A percentile compares a stretch with the other conserved stretches of the same genome.
Conservation (phyloP, 2,797 vertebrate genomes). For the Sebastolobus altivelis region DNA sequence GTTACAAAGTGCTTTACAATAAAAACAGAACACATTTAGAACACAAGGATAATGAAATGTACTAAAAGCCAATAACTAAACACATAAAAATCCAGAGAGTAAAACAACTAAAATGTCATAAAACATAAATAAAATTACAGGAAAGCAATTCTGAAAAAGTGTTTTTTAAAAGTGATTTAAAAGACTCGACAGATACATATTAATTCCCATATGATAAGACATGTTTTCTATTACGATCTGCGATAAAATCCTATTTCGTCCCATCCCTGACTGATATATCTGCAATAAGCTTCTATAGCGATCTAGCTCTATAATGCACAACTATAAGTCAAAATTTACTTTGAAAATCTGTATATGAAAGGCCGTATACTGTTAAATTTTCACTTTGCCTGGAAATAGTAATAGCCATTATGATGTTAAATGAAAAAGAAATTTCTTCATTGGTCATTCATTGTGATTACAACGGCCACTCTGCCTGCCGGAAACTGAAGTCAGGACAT, state of each 20-base stretch:
- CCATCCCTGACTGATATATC: background rate
- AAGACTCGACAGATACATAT: no score
- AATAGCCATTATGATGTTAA: background rate
- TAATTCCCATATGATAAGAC: no score
- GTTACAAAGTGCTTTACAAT: no score
- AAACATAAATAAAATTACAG: no score
- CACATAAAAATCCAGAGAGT: no score
- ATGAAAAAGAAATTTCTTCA: background rate
- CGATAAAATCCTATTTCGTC: background rate
- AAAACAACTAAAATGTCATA: background rate
- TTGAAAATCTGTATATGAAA: background rate
- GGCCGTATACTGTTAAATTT: background rate
- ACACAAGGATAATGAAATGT: no score
- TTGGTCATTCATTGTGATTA: slow-evolving; percentile 1
- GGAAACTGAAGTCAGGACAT: background rate
- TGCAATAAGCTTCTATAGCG: background rate
- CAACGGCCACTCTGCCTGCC: slow-evolving; percentile 1
- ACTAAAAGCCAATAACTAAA: background rate
- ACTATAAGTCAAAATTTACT: background rate
- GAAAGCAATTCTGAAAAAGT: no score
- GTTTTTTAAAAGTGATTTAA: no score
- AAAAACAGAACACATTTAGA: no score
- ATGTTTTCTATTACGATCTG: background rate
- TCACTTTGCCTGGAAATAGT: background rate
- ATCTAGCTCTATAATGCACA: background rate